Evolutionary conservation across 2,797 vertebrate species (phyloP).

Genomic region (Sebastiscus tertius): DNA sequence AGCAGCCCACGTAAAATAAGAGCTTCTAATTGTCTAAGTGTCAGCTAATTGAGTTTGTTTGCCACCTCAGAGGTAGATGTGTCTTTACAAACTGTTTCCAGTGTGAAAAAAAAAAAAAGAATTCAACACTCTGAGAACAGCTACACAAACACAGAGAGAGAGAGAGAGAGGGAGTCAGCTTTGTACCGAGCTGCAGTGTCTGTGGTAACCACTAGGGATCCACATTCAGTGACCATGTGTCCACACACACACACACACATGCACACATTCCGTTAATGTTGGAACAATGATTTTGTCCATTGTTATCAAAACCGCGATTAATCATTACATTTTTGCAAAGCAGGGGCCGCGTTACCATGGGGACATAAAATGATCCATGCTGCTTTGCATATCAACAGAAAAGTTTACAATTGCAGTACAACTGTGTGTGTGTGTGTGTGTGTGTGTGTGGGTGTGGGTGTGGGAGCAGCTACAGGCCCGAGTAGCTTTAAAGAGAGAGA

Average conservation of each 20-base stretch:
- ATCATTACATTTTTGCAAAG: conserved; percentile 79
- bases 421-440: conserved; percentile 27
- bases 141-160: conserved; percentile 3
- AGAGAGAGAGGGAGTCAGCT: background rate
- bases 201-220: conserved; percentile 11
- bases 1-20: conserved; percentile 3
- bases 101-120: background rate
- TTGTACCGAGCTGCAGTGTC: background rate
- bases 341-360: conserved; percentile 73
- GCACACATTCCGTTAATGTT: conserved; percentile 38
- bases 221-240: background rate
- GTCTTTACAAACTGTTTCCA: background rate
- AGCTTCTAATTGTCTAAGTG: conserved; percentile 14
- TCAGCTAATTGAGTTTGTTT: conserved; percentile 12
- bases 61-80: background rate
- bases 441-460: conserved; percentile 17
- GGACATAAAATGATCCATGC: conserved; percentile 70
- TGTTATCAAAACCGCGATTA: conserved; percentile 76
- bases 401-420: conserved; percentile 70
- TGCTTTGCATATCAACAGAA: conserved; percentile 83
- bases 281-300: conserved; percentile 61
- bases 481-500: conserved; percentile 32
- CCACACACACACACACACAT: background rate
- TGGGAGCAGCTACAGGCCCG: conserved; percentile 45
- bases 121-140: background rate